A percentile compares a stretch with the other conserved stretches of the same genome.
Evolutionary conservation across 2,888 invertebrate genomes (phyloP).

Genomic region (Scaptomyza caliginosa): DNA sequence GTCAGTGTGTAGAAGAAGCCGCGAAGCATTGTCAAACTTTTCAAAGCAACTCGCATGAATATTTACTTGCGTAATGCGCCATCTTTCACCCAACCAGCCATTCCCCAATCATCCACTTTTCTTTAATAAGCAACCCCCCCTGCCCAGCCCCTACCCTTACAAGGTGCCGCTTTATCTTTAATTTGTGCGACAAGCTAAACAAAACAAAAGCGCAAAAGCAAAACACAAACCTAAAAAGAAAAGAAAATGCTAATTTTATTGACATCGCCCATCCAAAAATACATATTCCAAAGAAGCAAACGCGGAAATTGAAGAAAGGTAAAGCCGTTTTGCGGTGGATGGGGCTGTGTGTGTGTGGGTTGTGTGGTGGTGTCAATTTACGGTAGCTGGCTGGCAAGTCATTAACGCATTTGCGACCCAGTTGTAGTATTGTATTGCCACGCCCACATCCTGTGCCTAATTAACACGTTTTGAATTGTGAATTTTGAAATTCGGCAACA

Average conservation of each 20-base stretch:
- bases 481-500: conserved; percentile 72
- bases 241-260: conserved; percentile 79
- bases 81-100: conserved; percentile 17
- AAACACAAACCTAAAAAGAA: conserved; percentile 54
- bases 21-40: conserved; percentile 33
- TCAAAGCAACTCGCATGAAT: conserved; percentile 69
- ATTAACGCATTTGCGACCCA: conserved; percentile 72
- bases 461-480: conserved; percentile 80
- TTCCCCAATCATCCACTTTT: background rate
- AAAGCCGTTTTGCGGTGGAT: conserved; percentile 37
- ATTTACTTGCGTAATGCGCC: conserved; percentile 75
- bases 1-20: background rate
- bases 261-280: conserved; percentile 60
- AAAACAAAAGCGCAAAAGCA: conserved; percentile 37
- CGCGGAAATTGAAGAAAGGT: conserved; percentile 68
- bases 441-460: conserved; percentile 65
- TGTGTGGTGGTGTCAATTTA: conserved; percentile 10
- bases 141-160: background rate
- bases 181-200: conserved; percentile 71
- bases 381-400: conserved; percentile 53
- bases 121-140: conserved; percentile 19
- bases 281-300: conserved; percentile 16
- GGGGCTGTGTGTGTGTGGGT: background rate
- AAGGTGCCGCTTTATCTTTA: conserved; percentile 50
- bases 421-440: conserved; percentile 16